Evolutionary conservation across 2,888 invertebrate species (phyloP).

Genomic region (Amphipoea oculea): DNA sequence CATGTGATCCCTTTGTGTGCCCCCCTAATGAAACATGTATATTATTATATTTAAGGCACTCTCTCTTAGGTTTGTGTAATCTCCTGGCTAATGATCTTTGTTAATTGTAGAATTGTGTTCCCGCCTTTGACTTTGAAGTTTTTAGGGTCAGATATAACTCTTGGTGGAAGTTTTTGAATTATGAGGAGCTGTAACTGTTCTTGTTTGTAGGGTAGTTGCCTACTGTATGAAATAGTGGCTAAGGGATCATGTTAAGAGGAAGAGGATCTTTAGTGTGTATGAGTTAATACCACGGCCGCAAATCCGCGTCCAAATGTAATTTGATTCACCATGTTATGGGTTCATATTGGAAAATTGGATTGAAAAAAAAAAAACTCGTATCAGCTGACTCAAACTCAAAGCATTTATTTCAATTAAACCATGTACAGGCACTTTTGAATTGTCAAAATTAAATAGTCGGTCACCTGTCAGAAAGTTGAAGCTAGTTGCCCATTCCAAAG

Average conservation of each 20-base stretch:
- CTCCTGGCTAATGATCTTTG: conserved; percentile 53
- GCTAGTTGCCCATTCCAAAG: too few species aligned
- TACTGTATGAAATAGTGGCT: conserved; percentile 4
- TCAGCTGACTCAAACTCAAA: too few species aligned
- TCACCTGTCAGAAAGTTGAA: too few species aligned
- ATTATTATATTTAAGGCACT: conserved; percentile 54
- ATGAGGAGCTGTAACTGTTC: conserved; percentile 18
- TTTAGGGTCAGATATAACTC: conserved; percentile 33
- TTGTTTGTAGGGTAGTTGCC: conserved; percentile 17
- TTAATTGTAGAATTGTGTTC: conserved; percentile 60
- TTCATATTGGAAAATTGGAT: too few species aligned
- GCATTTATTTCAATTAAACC: too few species aligned
- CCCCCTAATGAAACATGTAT: conserved; percentile 55
- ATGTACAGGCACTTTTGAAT: too few species aligned
- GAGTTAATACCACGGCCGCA: not conserved
- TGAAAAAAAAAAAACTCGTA: too few species aligned
- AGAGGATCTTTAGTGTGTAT: not conserved
- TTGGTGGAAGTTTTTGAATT: conserved; percentile 28
- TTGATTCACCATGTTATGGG: not conserved
- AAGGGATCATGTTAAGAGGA: not conserved
- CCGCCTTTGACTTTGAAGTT: conserved; percentile 49
- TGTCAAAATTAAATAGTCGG: too few species aligned
- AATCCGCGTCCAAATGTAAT: not conserved
- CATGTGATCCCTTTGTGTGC: conserved; percentile 51
- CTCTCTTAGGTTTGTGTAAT: conserved; percentile 37